Evolutionary conservation across 2,888 invertebrate genomes (phyloP), one percentile per base, ranked within the genome.

Genomic region (Lasioglossum villosulum): DNA sequence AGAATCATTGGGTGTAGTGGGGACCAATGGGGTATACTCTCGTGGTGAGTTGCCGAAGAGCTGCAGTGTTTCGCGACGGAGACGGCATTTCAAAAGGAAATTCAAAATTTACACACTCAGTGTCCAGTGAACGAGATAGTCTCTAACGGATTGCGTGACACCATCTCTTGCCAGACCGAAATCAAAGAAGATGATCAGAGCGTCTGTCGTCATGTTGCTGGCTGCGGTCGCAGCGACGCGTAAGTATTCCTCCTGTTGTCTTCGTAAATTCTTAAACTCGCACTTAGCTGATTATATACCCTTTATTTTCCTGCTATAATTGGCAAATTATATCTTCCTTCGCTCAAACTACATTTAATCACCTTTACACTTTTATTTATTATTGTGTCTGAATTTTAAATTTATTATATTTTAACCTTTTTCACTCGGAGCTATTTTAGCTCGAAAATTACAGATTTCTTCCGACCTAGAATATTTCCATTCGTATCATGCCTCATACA

Each of bases 11-110:
- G 78, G 72, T 12, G 80, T 90, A 92, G 95, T 93, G 94, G 95
- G 95, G 94, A 93, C 89, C 89, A 89, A 84, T 88, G 89, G 92
- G 91, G 94, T 95, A 95, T 95, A 95, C 94, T 91, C 88, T 48
- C 70, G 88, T 90, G 92, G 90, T 90, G 91, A 90, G 88, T 83
- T 83, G 86, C 79, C 63, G 87, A 89, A 80, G 90, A 89, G 91
- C 90, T 92, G 92, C 94, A 95, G 95, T 95, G 91, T 90, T 89
- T 93, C 92, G 93, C 90, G 92, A 91, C 87, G 90, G 90, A 91
- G 93, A 90, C 91, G 90, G 89, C 76, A 93, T 93, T 91, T 92
- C 91, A 90, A 93, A 93, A 91, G 93, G 88, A 82, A 84, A 82
- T 87, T 87, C 88, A 93, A 92, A 92, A 87, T 72, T n/a, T 56